Conservation (phyloP, 2,888 invertebrate species). For the Nebria brevicollis region DNA sequence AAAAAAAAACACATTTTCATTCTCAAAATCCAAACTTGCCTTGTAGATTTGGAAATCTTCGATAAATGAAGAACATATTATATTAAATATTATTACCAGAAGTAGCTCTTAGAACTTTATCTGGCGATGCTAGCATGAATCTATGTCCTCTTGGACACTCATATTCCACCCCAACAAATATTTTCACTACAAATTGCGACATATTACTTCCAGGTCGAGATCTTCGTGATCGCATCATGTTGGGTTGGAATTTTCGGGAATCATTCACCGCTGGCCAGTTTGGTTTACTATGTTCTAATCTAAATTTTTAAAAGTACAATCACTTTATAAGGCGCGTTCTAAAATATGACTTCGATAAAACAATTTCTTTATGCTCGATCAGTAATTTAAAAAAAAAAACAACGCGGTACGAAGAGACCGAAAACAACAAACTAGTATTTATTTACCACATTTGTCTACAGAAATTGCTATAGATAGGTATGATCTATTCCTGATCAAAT, state of each 20-base stretch:
- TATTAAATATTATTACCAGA: constrained; percentile 60
- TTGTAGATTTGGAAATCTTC: neutral
- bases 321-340: neutral
- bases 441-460: no score
- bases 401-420: no score
- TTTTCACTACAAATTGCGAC: constrained; percentile 80
- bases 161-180: constrained; percentile 96
- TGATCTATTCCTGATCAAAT: no score
- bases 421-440: no score
- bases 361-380: no score
- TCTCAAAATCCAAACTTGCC: neutral
- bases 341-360: no score
- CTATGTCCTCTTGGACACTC: constrained; percentile 98
- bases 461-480: no score
- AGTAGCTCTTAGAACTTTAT: constrained; percentile 81
- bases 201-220: constrained; percentile 55
- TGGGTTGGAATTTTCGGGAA: constrained; percentile 37
- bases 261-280: constrained; percentile 41
- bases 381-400: no score
- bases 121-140: constrained; percentile 90
- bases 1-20: constrained; percentile 14
- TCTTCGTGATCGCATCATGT: constrained; percentile 26
- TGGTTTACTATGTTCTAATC: constrained; percentile 36
- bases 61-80: neutral
- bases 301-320: constrained; percentile 1